These are phyloP conservation scores for Leptopilina clavipes DNA, from an alignment of 1,140 invertebrate species.

Conservation along the genomic window DNA sequence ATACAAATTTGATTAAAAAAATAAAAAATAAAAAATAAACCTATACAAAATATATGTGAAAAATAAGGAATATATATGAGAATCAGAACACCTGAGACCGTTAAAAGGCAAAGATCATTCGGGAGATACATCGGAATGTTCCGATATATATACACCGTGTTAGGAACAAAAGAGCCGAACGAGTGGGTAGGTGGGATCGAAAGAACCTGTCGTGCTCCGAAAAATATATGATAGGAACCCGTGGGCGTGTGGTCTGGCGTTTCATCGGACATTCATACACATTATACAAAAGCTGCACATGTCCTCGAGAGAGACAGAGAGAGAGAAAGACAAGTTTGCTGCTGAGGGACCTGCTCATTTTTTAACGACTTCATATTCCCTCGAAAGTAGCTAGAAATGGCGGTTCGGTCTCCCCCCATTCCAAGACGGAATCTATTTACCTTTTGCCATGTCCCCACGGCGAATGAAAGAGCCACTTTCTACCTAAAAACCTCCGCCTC, in stretches of 20 bases:
- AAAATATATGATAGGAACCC: conserved; percentile 27
- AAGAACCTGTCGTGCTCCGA: conserved; percentile 13
- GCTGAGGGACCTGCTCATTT: conserved; percentile 28
- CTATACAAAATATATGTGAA: no score
- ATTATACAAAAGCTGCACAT: conserved; percentile 28
- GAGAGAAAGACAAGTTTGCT: conserved; percentile 10
- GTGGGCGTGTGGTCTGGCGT: conserved; percentile 30
- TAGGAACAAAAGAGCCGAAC: conserved; percentile 33
- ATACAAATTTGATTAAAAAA: background rate
- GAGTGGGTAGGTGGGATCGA: conserved; percentile 26
- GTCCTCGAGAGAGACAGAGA: background rate
- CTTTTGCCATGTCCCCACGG: conserved; percentile 38
- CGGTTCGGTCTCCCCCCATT: conserved; percentile 37
- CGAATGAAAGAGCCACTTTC: conserved; percentile 57
- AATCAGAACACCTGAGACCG: conserved; percentile 19
- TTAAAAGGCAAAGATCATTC: conserved; percentile 7
- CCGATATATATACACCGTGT: conserved; percentile 12
- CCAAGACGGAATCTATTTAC: conserved; percentile 47
- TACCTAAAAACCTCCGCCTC: conserved; percentile 55
- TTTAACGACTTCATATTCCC: conserved; percentile 43
- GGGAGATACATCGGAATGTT: conserved; percentile 24
- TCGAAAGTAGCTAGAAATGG: conserved; percentile 48
- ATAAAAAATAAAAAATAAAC: conserved; percentile 13
- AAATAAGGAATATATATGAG: background rate
- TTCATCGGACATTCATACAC: no score